Evolutionary conservation across 2,113 vertebrate genomes (phyloP), one percentile per base, ranked within the genome.

Genomic region (Suncus etruscus): DNA sequence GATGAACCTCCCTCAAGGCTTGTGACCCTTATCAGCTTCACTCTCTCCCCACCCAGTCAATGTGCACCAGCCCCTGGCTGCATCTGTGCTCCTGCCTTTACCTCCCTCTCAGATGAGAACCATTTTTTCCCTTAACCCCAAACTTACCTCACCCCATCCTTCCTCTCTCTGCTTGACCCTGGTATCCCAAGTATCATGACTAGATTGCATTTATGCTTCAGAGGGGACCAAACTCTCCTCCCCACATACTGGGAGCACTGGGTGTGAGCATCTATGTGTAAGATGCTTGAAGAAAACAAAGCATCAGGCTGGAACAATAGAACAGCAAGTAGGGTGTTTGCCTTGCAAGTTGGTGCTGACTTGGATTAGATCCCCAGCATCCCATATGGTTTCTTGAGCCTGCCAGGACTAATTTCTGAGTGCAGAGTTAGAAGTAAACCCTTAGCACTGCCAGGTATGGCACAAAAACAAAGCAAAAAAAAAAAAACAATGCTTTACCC

Each of bases 51-150:
- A 9, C 74, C 70, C 75, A 51, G 61, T 32, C 31, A 9, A 5
- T 29, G 16, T 0, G 0, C 1, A 5, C 0, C 3, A 7, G 0
- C 8, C 77, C 22, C 20, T 31, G n/a, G 31, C 9, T 63, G 25
- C 24, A 6, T 51, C 63, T 29, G 51, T 15, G 31, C 76, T 50
- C 20, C 69, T 51, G n/a, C 27, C 31, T 73, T 61, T 1, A 1
- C 8, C 9, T 77, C 66, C 32, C 39, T 51, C 3, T 0, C 12
- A 27, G 15, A 1, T 14, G 20, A 39, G 32, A 31, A n/a, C 12
- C 27, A 22, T 48, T 9, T 70, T 65, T 72, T 54, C 15, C 2
- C 31, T 87, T 51, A 9, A 10, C 8, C 74, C 73, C 47, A 39
- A 69, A 47, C 66, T 70, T 10, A 16, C 18, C 10, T n/a, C 6